Conservation (phyloP, 1,140 invertebrate genomes). For the Leptonema lineaticorne region DNA sequence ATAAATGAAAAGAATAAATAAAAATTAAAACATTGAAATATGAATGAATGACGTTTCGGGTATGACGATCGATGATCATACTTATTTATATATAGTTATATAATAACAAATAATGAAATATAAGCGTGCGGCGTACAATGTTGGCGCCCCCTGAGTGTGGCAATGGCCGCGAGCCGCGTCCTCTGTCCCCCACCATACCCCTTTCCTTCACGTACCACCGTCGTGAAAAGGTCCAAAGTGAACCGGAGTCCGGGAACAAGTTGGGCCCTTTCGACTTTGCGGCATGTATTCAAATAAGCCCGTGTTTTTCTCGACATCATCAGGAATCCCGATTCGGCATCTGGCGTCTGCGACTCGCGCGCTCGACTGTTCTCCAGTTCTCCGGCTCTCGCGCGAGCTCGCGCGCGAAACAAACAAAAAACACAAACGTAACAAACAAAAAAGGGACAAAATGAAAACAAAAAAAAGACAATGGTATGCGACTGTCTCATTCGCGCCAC, state of each 20-base stretch:
- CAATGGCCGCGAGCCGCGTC: conserved; percentile 38
- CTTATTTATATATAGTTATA: no score
- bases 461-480: no score
- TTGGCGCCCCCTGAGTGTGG: conserved; percentile 23
- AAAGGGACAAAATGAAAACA: no score
- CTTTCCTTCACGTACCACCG: conserved; percentile 13
- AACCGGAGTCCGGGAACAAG: no score
- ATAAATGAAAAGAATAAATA: no score
- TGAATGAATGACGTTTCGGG: no score
- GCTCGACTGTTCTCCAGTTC: background rate
- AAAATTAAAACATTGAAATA: no score
- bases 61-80: no score
- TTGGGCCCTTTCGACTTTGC: conserved; percentile 26
- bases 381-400: background rate
- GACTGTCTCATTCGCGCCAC: conserved; percentile 28
- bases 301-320: conserved; percentile 41
- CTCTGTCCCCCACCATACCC: conserved; percentile 1
- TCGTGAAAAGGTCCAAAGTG: no score
- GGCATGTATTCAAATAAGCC: conserved; percentile 41
- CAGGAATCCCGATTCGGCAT: conserved; percentile 41
- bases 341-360: conserved; percentile 29
- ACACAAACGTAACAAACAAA: background rate
- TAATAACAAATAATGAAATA: no score
- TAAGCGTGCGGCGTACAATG: background rate
- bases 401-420: conserved; percentile 35